These are phyloP conservation scores for Chrysaora quinquecirrha DNA, from an alignment of 30 jellyfish, hydroid and myxozoan genomes.

Conservation along the genomic window DNA sequence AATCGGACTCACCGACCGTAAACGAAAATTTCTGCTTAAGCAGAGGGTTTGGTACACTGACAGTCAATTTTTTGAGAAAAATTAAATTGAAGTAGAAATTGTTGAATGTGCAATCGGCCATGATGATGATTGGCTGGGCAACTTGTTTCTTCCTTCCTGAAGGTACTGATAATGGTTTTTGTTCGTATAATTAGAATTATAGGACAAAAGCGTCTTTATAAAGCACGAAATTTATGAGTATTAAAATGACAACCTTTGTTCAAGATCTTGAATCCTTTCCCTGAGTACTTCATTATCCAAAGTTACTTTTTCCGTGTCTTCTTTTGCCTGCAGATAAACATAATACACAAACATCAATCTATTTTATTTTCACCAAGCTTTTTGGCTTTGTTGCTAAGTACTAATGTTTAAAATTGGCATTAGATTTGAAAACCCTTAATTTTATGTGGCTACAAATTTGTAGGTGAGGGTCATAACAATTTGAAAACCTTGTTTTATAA, in stretches of 20 bases:
- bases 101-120: too few species aligned
- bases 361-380: not conserved
- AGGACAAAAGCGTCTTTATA: too few species aligned
- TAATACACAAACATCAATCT: not conserved
- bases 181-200: too few species aligned
- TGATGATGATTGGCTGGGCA: too few species aligned
- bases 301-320: constrained; percentile 69
- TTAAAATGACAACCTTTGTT: constrained; percentile 70
- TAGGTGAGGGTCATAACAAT: not conserved
- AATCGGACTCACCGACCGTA: too few species aligned
- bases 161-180: too few species aligned
- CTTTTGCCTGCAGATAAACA: constrained; percentile 73
- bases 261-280: constrained; percentile 84
- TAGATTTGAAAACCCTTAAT: not conserved
- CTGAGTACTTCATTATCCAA: constrained; percentile 48
- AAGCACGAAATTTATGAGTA: too few species aligned
- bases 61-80: too few species aligned
- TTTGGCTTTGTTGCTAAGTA: not conserved
- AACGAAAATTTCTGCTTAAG: too few species aligned
- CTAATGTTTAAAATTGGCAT: not conserved
- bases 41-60: too few species aligned
- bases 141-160: too few species aligned
- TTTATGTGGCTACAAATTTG: not conserved
- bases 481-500: not conserved
- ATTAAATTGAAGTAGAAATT: too few species aligned